Evolutionary conservation across 2,888 invertebrate species (phyloP), one percentile per base, ranked within the genome.

Genomic region (Pocota personata): DNA sequence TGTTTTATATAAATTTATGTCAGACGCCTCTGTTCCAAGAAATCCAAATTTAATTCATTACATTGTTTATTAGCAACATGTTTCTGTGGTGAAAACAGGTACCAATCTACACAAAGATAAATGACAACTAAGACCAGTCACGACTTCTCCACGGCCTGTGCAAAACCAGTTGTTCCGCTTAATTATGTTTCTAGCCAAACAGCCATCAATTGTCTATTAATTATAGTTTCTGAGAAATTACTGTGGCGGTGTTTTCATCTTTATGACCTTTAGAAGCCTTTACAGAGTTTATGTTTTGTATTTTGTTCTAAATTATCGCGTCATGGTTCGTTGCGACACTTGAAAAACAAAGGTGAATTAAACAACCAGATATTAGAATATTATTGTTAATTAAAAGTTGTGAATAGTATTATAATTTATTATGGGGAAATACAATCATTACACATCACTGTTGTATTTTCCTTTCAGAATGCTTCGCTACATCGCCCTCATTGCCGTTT

Each of bases 391-490:
- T 21, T 16, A 19, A 7, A 52, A 35, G 32, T 48, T 48, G 19
- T 16, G 24, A 14, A n/a, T 2, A 24, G 3, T 19, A n/a, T 5
- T 60, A 27, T 32, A 37, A n/a, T 24, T 32, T 19, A 35, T 35
- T 5, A 5, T 21, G 14, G n/a, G n/a, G n/a, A 24, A 24, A 24
- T 4, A 4, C 12, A 6, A 12, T 35, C 7, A 21, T 14, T 48
- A 10, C 7, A 14, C 6, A n/a, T n/a, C n/a, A n/a, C 14, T 40
- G 8, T 55, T 14, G 5, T 0, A 24, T 10, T 58, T 58, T 50
- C n/a, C 5, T 83, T 83, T 52, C 52, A 87, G 82, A 35, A 91
- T 92, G 91, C 88, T 90, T 79, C 91, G 90, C 72, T 88, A 89
- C 77, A 66, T 91, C 32, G 48, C 90, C 3, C 75, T 91, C 46